Base-by-base conservation (phyloP, 2,888 invertebrate species). In the Drosophila pseudotakahashii region DNA sequence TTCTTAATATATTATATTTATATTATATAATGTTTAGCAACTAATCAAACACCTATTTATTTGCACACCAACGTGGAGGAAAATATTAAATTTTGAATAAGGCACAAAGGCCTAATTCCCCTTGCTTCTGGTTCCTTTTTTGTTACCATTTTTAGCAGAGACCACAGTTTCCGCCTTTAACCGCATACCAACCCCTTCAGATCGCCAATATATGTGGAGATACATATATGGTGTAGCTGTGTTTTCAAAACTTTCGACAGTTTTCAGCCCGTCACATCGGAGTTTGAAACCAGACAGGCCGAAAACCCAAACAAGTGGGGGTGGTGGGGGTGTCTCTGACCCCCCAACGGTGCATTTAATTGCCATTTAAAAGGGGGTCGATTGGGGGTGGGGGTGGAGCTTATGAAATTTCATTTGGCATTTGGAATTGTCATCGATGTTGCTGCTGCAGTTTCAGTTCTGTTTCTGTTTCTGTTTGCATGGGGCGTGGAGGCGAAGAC, bases 201-300 rank as follows among this genome's bases (percentile, higher is more conserved):
- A 34, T 48, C 3, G 16, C 48, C 16, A 7, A 13, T 30, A 47
- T 13, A 30, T 10, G 26, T 10, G 26, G 19, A 51, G 19, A 44
- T 11, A 26, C 14, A 26, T 19, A 51, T 26, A 14, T 30, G 54
- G 44, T 42, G 36, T 39, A 16, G 59, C 64, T 61, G 71, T 87
- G 87, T 84, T 81, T 87, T 84, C 69, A 72, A 81, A 87, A 82
- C 69, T 77, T 87, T 88, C 82, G 79, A 81, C 82, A 77, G 72
- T 75, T 85, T 76, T 73, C 30, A 55, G 85, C 67, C 67, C 62
- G 72, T 87, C 81, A 71, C 68, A 76, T 81, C 73, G 37, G 13
- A 44, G 19, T 19, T 2, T 19, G 19, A 41, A n/a, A 50, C 23
- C 16, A 3, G 14, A 32, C 32, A 9, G 16, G 13, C 32, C 16